Conservation (phyloP, 2,797 vertebrate species). For the Acanthurus leucopareius region DNA sequence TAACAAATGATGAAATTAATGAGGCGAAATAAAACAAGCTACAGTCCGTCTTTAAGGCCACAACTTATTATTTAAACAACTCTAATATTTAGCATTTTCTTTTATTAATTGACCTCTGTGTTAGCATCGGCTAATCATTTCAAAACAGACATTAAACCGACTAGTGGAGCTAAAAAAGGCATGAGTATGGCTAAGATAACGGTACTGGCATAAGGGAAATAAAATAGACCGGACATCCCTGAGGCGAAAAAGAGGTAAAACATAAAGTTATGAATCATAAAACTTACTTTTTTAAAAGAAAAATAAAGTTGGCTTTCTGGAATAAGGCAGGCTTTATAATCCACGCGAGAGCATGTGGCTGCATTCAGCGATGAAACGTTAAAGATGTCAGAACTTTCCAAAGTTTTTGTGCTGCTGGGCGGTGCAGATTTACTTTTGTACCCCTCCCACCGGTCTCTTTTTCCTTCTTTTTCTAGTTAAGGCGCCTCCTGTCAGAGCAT, state of each 20-base stretch:
- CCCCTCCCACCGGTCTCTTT: conserved; percentile 62
- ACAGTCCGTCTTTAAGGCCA: not conserved
- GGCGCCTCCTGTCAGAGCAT: conserved; percentile 13
- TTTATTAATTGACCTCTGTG: conserved; percentile 4
- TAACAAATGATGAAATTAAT: not conserved
- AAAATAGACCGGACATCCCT: not conserved
- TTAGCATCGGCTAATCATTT: not conserved
- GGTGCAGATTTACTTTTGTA: conserved; percentile 58
- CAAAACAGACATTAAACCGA: not conserved
- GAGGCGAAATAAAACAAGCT: not conserved
- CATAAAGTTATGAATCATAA: conserved; percentile 2
- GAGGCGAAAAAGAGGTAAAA: not conserved
- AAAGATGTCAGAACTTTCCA: conserved; percentile 57
- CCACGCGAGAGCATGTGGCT: conserved; percentile 56
- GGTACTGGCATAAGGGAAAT: not conserved
- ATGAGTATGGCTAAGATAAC: not conserved
- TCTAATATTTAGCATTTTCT: not conserved
- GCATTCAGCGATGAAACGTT: conserved; percentile 43
- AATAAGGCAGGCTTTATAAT: conserved; percentile 59
- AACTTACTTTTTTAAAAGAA: conserved; percentile 62
- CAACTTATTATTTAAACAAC: not conserved
- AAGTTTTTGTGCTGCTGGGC: conserved; percentile 75
- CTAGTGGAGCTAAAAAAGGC: not conserved
- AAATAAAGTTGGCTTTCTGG: not conserved
- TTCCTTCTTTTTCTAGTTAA: not conserved